Percentiles rank a stretch among this genome's conserved stretches.
Conservation (phyloP, 1,140 invertebrate species). For the Fopius arisanus region DNA sequence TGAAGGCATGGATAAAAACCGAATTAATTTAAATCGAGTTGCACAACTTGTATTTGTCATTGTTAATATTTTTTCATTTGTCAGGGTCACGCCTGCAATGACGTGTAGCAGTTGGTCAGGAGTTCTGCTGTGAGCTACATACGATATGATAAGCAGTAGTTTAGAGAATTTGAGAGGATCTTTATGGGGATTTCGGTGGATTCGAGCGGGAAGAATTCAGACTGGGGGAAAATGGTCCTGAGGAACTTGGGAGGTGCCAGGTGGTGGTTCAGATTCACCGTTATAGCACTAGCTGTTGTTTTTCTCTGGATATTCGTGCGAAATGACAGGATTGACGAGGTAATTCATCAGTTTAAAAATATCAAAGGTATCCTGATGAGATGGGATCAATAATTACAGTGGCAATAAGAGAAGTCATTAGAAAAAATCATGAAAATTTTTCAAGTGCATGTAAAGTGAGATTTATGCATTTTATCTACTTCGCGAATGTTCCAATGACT, state of each 20-base stretch:
- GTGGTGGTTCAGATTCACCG: not conserved
- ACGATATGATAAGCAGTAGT: not conserved
- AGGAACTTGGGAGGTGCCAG: not conserved
- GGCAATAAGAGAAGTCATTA: too few species aligned
- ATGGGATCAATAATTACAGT: not conserved
- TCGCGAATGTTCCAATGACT: not conserved
- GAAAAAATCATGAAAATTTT: too few species aligned
- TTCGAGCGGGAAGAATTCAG: not conserved
- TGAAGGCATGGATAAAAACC: not conserved
- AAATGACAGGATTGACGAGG: not conserved
- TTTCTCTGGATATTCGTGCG: not conserved
- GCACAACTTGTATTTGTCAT: not conserved
- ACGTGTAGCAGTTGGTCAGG: not conserved
- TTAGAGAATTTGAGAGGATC: not conserved
- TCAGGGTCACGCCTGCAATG: not conserved
- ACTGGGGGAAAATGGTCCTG: not conserved
- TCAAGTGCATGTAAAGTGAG: too few species aligned
- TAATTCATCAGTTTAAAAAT: not conserved
- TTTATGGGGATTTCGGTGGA: not conserved
- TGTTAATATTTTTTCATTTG: not conserved
- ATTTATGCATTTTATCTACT: not conserved
- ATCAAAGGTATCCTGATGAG: not conserved
- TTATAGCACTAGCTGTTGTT: not conserved
- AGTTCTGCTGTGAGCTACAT: not conserved
- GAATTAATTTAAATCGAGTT: not conserved